phyloP scores from a whole-genome alignment of 2,888 invertebrate genomes.

The Catocala fraxini region DNA sequence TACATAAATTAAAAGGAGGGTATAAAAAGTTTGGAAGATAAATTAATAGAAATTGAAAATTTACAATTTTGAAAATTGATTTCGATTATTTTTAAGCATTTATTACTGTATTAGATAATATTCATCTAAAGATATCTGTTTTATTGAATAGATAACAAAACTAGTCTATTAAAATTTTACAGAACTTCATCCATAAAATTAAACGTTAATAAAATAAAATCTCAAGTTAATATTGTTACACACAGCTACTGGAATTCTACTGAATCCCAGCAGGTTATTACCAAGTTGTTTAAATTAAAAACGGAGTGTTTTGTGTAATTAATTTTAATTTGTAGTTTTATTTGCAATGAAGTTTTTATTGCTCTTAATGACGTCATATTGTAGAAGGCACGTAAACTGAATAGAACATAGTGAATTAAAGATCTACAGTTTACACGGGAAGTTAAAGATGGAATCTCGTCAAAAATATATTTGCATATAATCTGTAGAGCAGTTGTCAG shows the following conservation, averaged over 20 bases:
- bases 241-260: background rate
- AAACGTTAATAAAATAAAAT: slow-evolving; percentile 3
- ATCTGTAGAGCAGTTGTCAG: no score
- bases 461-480: no score
- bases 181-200: background rate
- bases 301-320: slow-evolving; percentile 30
- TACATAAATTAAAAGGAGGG: no score
- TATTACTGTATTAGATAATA: background rate
- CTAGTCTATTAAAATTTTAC: background rate
- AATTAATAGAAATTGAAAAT: no score
- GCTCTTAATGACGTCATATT: slow-evolving; percentile 9
- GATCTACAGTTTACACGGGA: no score
- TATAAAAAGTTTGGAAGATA: no score
- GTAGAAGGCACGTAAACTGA: background rate
- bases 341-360: slow-evolving; percentile 29
- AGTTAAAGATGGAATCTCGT: no score
- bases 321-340: slow-evolving; percentile 34
- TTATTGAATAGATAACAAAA: no score
- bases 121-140: background rate
- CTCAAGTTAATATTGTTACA: background rate
- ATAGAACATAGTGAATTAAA: background rate
- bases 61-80: no score
- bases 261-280: slow-evolving; percentile 7
- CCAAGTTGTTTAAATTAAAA: slow-evolving; percentile 20
- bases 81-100: no score